Evolutionary conservation across 92 coral and sea anemone genomes (phyloP).

Genomic region (Actinostola sp.): DNA sequence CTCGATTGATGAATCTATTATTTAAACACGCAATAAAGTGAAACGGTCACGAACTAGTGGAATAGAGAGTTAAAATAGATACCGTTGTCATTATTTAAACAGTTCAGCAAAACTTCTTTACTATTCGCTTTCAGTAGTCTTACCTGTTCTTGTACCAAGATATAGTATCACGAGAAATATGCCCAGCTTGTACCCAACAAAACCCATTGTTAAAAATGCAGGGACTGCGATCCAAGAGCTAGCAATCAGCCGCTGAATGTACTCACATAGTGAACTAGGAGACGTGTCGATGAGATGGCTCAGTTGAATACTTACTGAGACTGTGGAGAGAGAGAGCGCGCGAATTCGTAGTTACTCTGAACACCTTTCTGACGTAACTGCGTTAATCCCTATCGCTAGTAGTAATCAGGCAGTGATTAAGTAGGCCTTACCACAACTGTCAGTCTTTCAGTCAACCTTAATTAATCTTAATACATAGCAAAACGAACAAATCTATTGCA

Average conservation of each 20-base stretch:
- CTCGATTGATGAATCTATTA: neutral
- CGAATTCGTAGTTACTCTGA: neutral
- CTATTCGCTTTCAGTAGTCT: neutral
- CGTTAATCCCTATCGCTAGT: neutral
- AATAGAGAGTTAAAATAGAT: neutral
- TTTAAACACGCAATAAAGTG: conserved; percentile 2
- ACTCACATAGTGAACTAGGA: too few relatives aligned
- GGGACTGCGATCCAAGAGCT: neutral
- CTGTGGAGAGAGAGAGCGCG: conserved; percentile 4
- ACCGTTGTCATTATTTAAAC: neutral
- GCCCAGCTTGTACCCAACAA: neutral
- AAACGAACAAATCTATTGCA: too few relatives aligned
- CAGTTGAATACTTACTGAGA: neutral
- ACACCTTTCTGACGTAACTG: conserved; percentile 23
- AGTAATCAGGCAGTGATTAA: neutral
- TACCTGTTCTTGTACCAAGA: neutral
- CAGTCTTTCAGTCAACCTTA: neutral
- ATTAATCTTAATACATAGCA: conserved; percentile 2
- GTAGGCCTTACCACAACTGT: conserved; percentile 21
- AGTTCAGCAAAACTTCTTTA: too few relatives aligned
- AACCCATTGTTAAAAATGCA: neutral
- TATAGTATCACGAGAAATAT: neutral
- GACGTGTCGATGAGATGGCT: neutral
- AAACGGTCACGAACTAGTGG: conserved; percentile 3
- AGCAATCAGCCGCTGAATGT: too few relatives aligned